A percentile compares a stretch with the other conserved stretches of the same genome.
phyloP scores from a whole-genome alignment of 1,140 invertebrate genomes.

The Formica selysi region DNA sequence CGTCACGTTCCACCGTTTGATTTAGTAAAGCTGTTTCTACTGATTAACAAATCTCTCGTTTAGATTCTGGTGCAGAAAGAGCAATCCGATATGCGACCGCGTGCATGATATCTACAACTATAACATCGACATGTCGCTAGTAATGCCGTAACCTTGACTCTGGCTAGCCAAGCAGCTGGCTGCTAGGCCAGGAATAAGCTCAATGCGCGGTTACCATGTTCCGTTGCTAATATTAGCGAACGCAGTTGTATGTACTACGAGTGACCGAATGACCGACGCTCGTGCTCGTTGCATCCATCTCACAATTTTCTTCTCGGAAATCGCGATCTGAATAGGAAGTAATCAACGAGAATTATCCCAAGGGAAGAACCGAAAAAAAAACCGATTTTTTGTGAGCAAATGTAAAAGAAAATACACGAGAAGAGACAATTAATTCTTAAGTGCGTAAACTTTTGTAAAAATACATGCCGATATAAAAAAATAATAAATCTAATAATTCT shows the following conservation, averaged over 20 bases:
- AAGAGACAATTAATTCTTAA: neutral
- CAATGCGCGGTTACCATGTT: conserved; percentile 82
- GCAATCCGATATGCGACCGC: conserved; percentile 8
- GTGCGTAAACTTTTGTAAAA: neutral
- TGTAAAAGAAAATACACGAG: neutral
- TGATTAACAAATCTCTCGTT: neutral
- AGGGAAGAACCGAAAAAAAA: neutral
- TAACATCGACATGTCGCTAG: conserved; percentile 69
- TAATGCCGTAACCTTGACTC: conserved; percentile 85
- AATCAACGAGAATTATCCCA: neutral
- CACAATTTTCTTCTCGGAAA: conserved; percentile 32
- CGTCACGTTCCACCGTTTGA: conserved; percentile 11
- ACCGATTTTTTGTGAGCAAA: neutral
- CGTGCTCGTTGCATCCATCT: conserved; percentile 72
- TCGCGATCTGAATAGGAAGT: neutral
- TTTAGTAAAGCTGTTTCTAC: neutral
- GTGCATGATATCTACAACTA: conserved; percentile 64
- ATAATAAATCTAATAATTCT: neutral
- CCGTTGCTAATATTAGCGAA: conserved; percentile 84
- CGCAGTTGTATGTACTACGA: conserved; percentile 79
- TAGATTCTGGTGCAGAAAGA: neutral
- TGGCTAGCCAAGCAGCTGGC: conserved; percentile 83
- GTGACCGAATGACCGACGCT: conserved; percentile 75
- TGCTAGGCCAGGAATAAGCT: conserved; percentile 82
- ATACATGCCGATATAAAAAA: neutral